Conservation (phyloP, 2,113 vertebrate species). For the Odontophorus gujanensis region DNA sequence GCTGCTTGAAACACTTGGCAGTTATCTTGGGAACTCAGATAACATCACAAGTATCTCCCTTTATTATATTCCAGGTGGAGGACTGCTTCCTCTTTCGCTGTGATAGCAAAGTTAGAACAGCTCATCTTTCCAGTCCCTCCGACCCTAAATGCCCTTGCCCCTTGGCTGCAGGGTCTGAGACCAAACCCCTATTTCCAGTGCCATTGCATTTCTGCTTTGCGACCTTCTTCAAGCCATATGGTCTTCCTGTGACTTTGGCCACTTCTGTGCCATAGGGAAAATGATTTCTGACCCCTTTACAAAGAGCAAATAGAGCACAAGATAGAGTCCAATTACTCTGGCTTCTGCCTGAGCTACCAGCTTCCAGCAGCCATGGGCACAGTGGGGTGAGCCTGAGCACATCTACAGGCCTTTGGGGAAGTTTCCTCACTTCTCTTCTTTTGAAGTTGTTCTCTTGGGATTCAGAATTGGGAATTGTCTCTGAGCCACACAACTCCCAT, state of each 20-base stretch:
- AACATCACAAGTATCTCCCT: neutral
- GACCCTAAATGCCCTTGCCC: neutral
- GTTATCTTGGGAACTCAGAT: neutral
- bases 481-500: neutral
- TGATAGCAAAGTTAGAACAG: neutral
- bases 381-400: neutral
- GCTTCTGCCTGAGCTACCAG: neutral
- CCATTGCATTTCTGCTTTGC: neutral
- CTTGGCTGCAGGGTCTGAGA: neutral
- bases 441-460: slow-evolving; percentile 16
- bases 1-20: neutral
- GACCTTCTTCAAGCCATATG: neutral
- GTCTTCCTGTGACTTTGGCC: neutral
- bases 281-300: neutral
- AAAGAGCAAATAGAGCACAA: neutral
- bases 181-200: neutral
- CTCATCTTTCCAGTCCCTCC: neutral
- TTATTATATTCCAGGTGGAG: neutral
- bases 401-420: neutral
- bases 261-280: accelerated
- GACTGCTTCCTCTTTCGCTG: neutral
- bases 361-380: neutral
- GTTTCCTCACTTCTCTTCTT: slow-evolving; percentile 22
- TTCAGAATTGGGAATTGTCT: neutral
- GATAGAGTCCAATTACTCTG: neutral